Conservation (phyloP, 2,888 invertebrate genomes). For the Mythimna vitellina region DNA sequence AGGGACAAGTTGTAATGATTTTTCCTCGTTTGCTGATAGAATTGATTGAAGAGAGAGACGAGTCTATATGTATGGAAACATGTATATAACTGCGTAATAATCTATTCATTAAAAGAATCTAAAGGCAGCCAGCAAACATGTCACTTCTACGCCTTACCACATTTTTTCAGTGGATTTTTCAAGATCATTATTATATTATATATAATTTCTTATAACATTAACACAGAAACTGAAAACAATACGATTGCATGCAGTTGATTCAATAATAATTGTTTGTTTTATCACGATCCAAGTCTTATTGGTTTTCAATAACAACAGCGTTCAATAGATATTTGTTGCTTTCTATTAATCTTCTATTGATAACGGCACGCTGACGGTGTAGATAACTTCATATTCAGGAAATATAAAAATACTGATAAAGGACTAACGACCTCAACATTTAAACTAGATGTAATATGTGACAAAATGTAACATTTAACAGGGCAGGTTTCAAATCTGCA, state of each 20-base stretch:
- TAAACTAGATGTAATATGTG: conserved; percentile 52
- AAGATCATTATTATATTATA: background rate
- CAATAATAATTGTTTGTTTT: conserved; percentile 20
- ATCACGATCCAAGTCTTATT: conserved; percentile 13
- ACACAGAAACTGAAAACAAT: conserved; percentile 26
- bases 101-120: conserved; percentile 7
- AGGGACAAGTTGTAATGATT: conserved; percentile 4
- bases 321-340: conserved; percentile 29
- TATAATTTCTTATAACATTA: conserved; percentile 1
- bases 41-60: conserved; percentile 27
- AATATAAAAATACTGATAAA: conserved; percentile 22
- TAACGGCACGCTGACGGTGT: conserved; percentile 3
- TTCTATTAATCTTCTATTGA: conserved; percentile 40
- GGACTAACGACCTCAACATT: conserved; percentile 71
- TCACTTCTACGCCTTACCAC: background rate
- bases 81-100: conserved; percentile 12
- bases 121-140: background rate
- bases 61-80: conserved; percentile 7
- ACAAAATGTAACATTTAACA: conserved; percentile 61
- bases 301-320: conserved; percentile 39
- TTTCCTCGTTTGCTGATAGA: conserved; percentile 25
- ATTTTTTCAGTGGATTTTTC: conserved; percentile 1
- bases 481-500: conserved; percentile 70
- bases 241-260: conserved; percentile 23
- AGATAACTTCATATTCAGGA: conserved; percentile 24